Base-by-base conservation (phyloP, 2,113 vertebrate species). In the Scytalopus superciliaris region DNA sequence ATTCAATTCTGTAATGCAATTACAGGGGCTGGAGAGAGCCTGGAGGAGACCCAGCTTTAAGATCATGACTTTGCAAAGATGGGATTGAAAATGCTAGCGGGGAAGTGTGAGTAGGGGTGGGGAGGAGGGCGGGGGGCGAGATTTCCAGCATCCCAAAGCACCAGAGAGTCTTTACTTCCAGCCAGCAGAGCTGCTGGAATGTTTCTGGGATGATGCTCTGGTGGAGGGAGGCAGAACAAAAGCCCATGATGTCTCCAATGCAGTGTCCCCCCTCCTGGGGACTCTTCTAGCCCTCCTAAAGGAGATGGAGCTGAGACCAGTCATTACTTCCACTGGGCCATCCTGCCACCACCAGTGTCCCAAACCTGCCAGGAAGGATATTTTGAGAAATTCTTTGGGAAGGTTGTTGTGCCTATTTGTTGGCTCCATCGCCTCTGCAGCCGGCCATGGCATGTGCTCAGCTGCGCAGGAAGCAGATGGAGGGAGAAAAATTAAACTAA, bases 381-480 rank as follows among this genome's bases (percentile, higher is more conserved):
- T 94, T 95, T 78, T 72, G 37, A 60, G 93, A 60, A 28, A 89
- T 87, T 87, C 77, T 94, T 94, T 82, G 33, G 44, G n/a, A 92
- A 56, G 22, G 77, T 72, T 78, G 12, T 56, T 91, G 69, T 67
- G 59, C 17, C 45, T 92, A 0, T 88, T 80, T 86, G 13, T 53
- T 4, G 1, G 50, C 15, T 18, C 60, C 64, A 19, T 44, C 0
- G 0, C 37, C 73, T 10, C 80, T 55, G 80, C 79, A 90, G 92
- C 88, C 25, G 0, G 60, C 47, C 68, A 0, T 37, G 80, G 95
- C 80, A 78, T 0, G 53, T 42, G 81, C 73, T 95, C 95, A 95
- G 95, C 96, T 96, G 96, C 0, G 4, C 93, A 91, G 93, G 95
- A 95, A 94, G 80, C 96, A 97, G 91, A 84, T 94, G 89, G 89